Evolutionary conservation across 2,113 vertebrate species (phyloP).

Genomic region (Agelaius phoeniceus): DNA sequence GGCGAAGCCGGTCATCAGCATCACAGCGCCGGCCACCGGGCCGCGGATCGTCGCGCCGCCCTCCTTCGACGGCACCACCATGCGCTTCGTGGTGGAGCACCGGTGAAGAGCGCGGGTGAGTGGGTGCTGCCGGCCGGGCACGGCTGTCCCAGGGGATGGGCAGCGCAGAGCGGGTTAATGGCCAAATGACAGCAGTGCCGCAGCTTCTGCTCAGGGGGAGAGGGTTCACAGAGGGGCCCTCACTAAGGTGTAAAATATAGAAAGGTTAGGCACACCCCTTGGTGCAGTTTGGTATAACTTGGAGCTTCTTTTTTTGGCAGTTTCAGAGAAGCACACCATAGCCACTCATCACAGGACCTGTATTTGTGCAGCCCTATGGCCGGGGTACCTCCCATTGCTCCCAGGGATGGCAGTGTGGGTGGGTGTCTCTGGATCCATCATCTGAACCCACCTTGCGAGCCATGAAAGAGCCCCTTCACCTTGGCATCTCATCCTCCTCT

Average conservation of each 20-base stretch:
- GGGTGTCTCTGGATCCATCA: background rate
- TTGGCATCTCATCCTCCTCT: rapidly evolving
- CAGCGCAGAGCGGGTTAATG: background rate
- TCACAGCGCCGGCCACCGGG: slow-evolving; percentile 86
- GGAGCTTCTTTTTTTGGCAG: background rate
- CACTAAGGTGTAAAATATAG: rapidly evolving
- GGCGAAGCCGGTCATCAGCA: slow-evolving; percentile 87
- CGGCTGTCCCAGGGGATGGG: rapidly evolving
- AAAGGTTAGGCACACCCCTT: rapidly evolving
- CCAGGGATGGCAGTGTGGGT: rapidly evolving
- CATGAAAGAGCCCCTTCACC: background rate
- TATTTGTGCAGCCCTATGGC: background rate
- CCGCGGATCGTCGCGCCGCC: slow-evolving; percentile 90
- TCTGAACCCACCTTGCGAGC: background rate
- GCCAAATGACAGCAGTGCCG: background rate
- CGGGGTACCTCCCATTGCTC: background rate
- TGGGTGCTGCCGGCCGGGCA: rapidly evolving
- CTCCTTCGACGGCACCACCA: slow-evolving; percentile 94
- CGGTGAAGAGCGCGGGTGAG: slow-evolving; percentile 74
- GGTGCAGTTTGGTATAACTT: background rate
- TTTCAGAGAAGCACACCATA: background rate
- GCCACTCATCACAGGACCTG: rapidly evolving
- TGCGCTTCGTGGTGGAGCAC: slow-evolving; percentile 98
- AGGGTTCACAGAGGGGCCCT: rapidly evolving
- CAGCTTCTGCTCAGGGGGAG: background rate